Evolutionary conservation across 2,113 vertebrate species (phyloP).

Genomic region (Syrmaticus mikado): DNA sequence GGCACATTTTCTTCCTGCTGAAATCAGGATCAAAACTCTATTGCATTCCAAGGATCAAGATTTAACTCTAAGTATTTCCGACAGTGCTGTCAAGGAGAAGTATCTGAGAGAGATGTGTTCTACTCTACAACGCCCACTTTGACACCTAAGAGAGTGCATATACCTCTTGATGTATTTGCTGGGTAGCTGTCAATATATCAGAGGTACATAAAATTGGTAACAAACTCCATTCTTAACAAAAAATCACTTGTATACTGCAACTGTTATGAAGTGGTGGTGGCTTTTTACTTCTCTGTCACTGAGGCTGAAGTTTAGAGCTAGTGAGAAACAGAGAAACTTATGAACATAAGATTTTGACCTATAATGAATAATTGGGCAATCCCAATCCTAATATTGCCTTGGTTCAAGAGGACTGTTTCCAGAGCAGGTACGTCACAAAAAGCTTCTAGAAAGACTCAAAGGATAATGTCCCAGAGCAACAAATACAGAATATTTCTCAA

Average conservation of each 20-base stretch:
- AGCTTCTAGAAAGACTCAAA: background rate
- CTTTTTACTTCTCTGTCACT: background rate
- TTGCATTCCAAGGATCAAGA: background rate
- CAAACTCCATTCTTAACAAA: background rate
- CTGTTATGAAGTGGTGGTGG: background rate
- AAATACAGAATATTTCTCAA: background rate
- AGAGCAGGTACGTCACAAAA: background rate
- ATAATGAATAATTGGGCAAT: background rate
- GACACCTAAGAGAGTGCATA: background rate
- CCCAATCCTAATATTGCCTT: background rate
- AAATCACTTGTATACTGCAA: background rate
- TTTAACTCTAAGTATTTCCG: background rate
- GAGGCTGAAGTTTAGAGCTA: background rate
- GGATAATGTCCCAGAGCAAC: slow-evolving; percentile 1
- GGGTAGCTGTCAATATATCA: background rate
- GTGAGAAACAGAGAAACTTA: background rate
- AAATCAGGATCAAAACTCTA: background rate
- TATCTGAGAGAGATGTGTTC: background rate
- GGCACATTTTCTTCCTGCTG: background rate
- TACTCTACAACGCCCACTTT: background rate
- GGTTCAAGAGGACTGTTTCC: background rate
- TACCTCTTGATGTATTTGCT: background rate
- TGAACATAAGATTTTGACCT: background rate
- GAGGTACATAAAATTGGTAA: background rate
- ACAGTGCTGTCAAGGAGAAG: slow-evolving; percentile 24